Base-by-base conservation (phyloP, 2,113 vertebrate genomes). In the Ivindomyrus marchei region DNA sequence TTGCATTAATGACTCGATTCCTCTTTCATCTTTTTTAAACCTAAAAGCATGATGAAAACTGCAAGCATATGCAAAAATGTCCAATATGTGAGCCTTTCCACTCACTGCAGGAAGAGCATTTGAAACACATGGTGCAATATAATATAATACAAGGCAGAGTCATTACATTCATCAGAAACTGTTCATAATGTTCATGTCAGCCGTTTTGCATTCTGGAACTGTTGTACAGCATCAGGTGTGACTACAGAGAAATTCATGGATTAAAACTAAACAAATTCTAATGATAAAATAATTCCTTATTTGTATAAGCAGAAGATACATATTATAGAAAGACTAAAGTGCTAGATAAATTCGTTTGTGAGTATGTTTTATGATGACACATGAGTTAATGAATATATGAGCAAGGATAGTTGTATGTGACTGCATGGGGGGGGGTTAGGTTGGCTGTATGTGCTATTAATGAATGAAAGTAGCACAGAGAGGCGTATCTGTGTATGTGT, bases 31-130 rank as follows among this genome's bases (percentile, higher is more conserved):
- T 3, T 87, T 53, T 87, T 47, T 27, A 56, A 87, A 52, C 24
- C 47, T 87, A 87, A 50, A 52, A 87, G 85, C 11, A 87, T 50
- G n/a, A 87, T 11, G 49, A 31, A 87, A 87, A 53, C 49, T 87
- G n/a, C 13, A 86, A 50, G 42, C 45, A 53, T 31, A 52, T 85
- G 45, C 36, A 45, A 45, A 84, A 45, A 83, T 39, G 31, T 85
- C 17, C 24, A 85, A 85, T 47, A 49, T 19, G 9, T 53, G 85
- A 15, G 13, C 24, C 49, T 52, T 52, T 52, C 27, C 27, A 42
- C 45, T n/a, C 11, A 42, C 7, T n/a, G 15, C 10, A 49, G n/a
- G 17, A 86, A 27, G 3, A 36, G 46, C 13, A 2, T 86, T 86
- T 1, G 46, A 52, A 21, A 86, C 47, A 87, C 49, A 52, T 50